Evolutionary conservation across 1,140 invertebrate species (phyloP), one percentile per base, ranked within the genome.

Genomic region (Subanguina moxae): DNA sequence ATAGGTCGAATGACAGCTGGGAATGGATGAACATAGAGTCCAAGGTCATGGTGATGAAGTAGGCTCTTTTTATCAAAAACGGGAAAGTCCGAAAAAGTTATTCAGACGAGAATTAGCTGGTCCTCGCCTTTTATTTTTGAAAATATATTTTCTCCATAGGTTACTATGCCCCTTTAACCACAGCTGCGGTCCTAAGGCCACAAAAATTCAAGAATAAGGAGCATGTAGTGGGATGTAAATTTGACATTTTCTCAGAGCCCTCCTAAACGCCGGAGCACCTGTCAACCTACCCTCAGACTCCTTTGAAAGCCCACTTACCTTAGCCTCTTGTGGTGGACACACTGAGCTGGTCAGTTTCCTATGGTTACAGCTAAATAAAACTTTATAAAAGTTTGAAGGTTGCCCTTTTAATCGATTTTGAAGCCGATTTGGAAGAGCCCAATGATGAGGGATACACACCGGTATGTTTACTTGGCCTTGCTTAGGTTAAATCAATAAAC

Each of bases 221-320:
- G n/a, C n/a, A n/a, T n/a, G n/a, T n/a, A n/a, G n/a, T n/a, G n/a
- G n/a, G n/a, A n/a, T n/a, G n/a, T n/a, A n/a, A n/a, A n/a, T n/a
- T n/a, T n/a, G n/a, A n/a, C n/a, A n/a, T n/a, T 38, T 38, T 38
- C 11, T 38, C 11, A 38, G 61, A 48, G 61, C 61, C 23, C 45
- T 71, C n/a, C 76, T 86, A 0, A 83, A 86, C 70, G 83, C 82
- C 73, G 86, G 86, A 89, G 94, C 95, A 45, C 93, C 97, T 87
- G 90, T 91, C 75, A 97, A 97, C 85, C 96, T 98, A 93, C 93
- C 94, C 57, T 94, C 92, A 45, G 95, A 98, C 83, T 97, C 94
- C 84, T 99, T 98, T 85, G 95, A 99, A 85, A 97, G 93, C 23
- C 95, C 95, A 27, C 86, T 99, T 68, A 98, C 94, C 1, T 85